phyloP scores from a whole-genome alignment of 2,888 invertebrate species.

The Noctua pronuba region DNA sequence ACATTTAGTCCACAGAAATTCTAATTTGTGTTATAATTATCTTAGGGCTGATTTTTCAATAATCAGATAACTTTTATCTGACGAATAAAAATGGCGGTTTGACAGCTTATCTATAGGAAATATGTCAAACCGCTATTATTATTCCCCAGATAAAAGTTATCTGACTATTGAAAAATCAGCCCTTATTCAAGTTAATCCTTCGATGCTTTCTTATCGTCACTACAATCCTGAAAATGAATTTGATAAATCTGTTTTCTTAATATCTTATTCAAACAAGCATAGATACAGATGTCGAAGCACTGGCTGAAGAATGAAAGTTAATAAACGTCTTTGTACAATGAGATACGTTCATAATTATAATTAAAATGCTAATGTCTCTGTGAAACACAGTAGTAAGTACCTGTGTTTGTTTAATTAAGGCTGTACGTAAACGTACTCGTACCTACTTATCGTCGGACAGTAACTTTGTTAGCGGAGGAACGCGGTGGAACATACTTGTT shows the following conservation, averaged over 20 bases:
- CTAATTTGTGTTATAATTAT: slow-evolving; percentile 3
- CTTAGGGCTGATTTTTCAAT: no score
- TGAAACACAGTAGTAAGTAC: slow-evolving; percentile 21
- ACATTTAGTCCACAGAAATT: background rate
- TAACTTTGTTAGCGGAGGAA: slow-evolving; percentile 68
- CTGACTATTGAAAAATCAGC: no score
- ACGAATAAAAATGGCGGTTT: no score
- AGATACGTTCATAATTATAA: slow-evolving; percentile 37
- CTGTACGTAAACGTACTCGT: slow-evolving; percentile 51
- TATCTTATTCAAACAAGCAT: slow-evolving; percentile 11
- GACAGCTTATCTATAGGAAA: no score
- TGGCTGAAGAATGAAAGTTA: slow-evolving; percentile 28
- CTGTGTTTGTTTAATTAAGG: slow-evolving; percentile 56
- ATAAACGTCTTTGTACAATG: slow-evolving; percentile 33
- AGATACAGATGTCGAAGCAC: slow-evolving; percentile 17
- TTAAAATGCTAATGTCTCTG: slow-evolving; percentile 53
- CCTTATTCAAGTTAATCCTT: background rate
- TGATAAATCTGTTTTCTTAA: slow-evolving; percentile 5
- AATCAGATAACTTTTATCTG: no score
- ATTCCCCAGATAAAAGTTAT: no score
- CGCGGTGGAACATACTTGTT: slow-evolving; percentile 67
- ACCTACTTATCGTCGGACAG: slow-evolving; percentile 58
- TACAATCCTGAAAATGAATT: slow-evolving; percentile 1
- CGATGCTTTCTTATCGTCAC: background rate
- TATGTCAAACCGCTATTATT: no score